These are phyloP conservation scores for Thysanoteuthis rhombus DNA, from an alignment of 2,888 invertebrate species.

Conservation along the genomic window DNA sequence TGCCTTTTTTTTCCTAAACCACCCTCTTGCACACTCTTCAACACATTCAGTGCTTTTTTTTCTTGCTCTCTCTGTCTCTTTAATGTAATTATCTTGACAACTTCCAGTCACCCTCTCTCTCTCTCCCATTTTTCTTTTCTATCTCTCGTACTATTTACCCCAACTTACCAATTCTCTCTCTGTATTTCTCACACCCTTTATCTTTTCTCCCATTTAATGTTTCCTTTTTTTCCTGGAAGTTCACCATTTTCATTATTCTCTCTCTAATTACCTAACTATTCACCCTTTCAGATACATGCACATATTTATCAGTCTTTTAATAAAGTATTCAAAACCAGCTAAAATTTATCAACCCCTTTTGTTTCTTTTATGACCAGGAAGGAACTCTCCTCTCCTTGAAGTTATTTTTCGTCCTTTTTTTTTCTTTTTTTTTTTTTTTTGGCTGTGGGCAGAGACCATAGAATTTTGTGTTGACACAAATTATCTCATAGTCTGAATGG, in stretches of 20 bases:
- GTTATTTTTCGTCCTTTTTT: too few relatives aligned
- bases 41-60: not conserved
- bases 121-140: not conserved
- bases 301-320: not conserved
- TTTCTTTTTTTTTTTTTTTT: not conserved
- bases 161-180: too few relatives aligned
- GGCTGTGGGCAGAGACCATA: not conserved
- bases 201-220: too few relatives aligned
- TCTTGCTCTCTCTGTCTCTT: not conserved
- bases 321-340: not conserved
- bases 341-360: not conserved
- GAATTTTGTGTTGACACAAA: not conserved
- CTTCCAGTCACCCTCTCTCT: not conserved
- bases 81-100: not conserved
- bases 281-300: too few relatives aligned
- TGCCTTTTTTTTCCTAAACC: not conserved
- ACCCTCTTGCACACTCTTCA: not conserved
- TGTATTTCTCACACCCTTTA: too few relatives aligned
- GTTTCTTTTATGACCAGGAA: not conserved
- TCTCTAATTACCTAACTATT: too few relatives aligned
- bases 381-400: not conserved
- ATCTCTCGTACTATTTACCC: too few relatives aligned
- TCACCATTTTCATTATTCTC: too few relatives aligned
- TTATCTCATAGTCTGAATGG: not conserved
- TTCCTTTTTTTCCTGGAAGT: too few relatives aligned